A percentile compares a stretch with the other conserved stretches of the same genome.
These are phyloP conservation scores for Reticulitermes speratus DNA, from an alignment of 1,140 invertebrate genomes.

Conservation along the genomic window DNA sequence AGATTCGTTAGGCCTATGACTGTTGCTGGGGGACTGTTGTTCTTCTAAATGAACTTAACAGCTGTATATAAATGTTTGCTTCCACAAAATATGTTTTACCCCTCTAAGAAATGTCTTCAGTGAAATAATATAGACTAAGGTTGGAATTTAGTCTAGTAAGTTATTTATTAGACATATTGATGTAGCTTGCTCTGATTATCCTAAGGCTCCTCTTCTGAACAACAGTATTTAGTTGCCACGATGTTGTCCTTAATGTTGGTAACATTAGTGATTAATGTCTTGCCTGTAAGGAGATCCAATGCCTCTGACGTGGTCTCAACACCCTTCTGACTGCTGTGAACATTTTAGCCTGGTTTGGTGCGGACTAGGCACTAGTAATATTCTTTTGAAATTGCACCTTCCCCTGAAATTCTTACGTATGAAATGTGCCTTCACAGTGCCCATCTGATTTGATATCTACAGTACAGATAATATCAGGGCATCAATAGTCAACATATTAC, in stretches of 20 bases:
- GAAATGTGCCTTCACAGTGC: background rate
- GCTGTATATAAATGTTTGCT: background rate
- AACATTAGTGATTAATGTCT: background rate
- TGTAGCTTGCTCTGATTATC: background rate
- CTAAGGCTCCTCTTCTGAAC: background rate
- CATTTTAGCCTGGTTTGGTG: background rate
- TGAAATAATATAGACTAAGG: too few relatives aligned
- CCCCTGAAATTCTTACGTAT: background rate
- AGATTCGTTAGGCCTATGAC: background rate
- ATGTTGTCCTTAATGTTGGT: background rate
- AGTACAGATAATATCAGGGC: background rate
- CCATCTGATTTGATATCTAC: background rate
- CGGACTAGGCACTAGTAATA: background rate
- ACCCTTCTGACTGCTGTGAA: background rate
- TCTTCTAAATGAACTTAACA: background rate
- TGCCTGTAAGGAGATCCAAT: background rate
- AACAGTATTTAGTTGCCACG: background rate
- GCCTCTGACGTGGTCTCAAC: background rate
- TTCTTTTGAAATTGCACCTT: background rate
- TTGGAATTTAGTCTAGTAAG: background rate
- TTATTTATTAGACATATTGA: background rate
- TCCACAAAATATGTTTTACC: background rate
- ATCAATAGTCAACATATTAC: background rate
- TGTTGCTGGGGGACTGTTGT: background rate
- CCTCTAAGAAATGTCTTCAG: too few relatives aligned